These are phyloP conservation scores for Aporrectodea caliginosa DNA, from an alignment of 1,140 invertebrate species.

Conservation along the genomic window DNA sequence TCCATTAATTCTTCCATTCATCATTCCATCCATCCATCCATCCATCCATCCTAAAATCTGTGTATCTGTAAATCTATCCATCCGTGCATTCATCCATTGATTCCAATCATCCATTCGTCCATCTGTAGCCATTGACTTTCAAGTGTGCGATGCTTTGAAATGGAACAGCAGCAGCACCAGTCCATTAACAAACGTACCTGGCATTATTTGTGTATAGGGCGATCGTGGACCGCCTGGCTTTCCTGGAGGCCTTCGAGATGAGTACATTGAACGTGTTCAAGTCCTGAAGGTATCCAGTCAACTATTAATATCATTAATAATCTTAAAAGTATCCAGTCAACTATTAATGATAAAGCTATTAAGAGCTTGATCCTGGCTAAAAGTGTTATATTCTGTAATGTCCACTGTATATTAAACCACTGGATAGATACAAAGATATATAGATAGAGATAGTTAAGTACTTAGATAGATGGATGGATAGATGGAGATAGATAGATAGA, in stretches of 20 bases:
- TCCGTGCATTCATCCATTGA: no score
- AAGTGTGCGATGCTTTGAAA: no score
- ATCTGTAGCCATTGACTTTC: no score
- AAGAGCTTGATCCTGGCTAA: background rate
- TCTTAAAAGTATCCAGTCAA: background rate
- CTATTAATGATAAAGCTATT: background rate
- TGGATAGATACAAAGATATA: background rate
- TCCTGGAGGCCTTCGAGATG: slow-evolving; percentile 23
- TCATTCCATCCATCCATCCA: no score
- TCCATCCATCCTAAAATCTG: no score
- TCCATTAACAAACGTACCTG: no score
- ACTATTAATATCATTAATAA: background rate
- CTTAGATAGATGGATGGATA: background rate
- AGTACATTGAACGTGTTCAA: slow-evolving; percentile 16
- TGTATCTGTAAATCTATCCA: no score
- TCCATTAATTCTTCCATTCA: no score
- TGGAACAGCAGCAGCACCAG: no score
- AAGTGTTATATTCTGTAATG: background rate
- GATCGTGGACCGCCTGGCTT: slow-evolving; percentile 24
- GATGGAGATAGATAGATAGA: no score
- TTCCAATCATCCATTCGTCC: no score
- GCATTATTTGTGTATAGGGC: slow-evolving; percentile 9
- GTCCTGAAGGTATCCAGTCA: slow-evolving; percentile 18
- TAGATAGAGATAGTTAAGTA: background rate
- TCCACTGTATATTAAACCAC: background rate